Conservation (phyloP, 1,140 invertebrate species). For the Reticulitermes speratus region DNA sequence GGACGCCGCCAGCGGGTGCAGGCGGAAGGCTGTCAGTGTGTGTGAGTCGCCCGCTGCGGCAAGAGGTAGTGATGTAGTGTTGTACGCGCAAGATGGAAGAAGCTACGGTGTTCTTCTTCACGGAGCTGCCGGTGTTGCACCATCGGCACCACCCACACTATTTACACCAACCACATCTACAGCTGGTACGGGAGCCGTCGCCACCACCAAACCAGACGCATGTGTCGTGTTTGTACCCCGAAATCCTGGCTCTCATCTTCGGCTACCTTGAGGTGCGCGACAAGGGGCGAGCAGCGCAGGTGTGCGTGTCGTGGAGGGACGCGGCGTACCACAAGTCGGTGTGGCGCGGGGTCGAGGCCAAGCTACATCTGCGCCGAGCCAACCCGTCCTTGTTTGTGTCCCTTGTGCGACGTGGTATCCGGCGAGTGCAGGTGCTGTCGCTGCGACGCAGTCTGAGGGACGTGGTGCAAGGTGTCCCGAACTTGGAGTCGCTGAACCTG, state of each 20-base stretch:
- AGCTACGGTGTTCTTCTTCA: constrained; percentile 21
- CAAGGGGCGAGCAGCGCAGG: constrained; percentile 85
- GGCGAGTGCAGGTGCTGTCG: constrained; percentile 85
- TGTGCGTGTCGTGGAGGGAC: constrained; percentile 86
- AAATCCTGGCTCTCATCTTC: constrained; percentile 90
- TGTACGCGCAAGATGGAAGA: constrained; percentile 5
- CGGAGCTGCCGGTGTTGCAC: constrained; percentile 23
- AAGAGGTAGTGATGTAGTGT: background rate
- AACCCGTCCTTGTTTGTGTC: constrained; percentile 82
- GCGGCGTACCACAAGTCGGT: constrained; percentile 85
- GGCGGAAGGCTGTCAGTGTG: constrained; percentile 23
- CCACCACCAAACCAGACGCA: constrained; percentile 61
- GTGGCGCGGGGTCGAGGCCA: constrained; percentile 90
- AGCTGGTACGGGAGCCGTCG: background rate
- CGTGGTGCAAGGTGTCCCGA: constrained; percentile 78
- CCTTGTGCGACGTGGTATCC: constrained; percentile 82
- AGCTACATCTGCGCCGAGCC: constrained; percentile 80
- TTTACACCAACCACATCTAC: constrained; percentile 27
- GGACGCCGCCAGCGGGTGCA: background rate
- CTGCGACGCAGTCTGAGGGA: constrained; percentile 80
- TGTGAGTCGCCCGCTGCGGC: constrained; percentile 20
- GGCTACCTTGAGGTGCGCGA: constrained; percentile 84
- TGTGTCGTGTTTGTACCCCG: constrained; percentile 86
- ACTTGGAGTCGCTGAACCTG: constrained; percentile 83
- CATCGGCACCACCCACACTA: constrained; percentile 18